Evolutionary conservation across 2,888 invertebrate species (phyloP).

Genomic region (Drosophila heteroneura): DNA sequence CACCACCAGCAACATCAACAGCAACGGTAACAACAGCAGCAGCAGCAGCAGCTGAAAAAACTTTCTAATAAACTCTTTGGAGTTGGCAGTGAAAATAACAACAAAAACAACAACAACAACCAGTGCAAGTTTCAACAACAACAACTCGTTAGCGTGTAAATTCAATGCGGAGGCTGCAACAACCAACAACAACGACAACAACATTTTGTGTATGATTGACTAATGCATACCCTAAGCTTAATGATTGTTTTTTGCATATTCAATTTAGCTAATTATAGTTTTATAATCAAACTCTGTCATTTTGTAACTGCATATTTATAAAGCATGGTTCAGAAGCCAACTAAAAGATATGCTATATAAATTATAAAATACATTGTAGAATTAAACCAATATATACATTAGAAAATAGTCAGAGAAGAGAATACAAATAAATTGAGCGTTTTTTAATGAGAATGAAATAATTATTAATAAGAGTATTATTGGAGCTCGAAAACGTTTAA

Average conservation of each 20-base stretch:
- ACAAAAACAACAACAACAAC: slow-evolving; percentile 33
- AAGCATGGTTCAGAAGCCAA: too few relatives aligned
- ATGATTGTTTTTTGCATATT: background rate
- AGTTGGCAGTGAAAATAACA: slow-evolving; percentile 51
- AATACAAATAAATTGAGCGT: background rate
- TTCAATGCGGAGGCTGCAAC: slow-evolving; percentile 52
- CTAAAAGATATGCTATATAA: background rate
- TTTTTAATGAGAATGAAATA: background rate
- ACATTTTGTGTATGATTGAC: background rate
- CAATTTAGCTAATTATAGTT: background rate
- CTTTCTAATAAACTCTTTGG: slow-evolving; percentile 73
- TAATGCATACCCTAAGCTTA: background rate
- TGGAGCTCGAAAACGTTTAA: background rate
- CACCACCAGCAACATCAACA: background rate
- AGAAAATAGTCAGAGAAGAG: background rate
- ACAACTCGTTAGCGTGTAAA: slow-evolving; percentile 56
- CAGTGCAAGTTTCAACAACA: slow-evolving; percentile 23
- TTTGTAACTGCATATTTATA: background rate
- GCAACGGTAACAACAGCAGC: background rate
- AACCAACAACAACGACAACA: slow-evolving; percentile 14
- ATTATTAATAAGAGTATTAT: background rate
- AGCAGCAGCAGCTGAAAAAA: slow-evolving; percentile 59
- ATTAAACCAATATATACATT: too few relatives aligned
- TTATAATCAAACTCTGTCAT: background rate
- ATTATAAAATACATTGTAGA: background rate